A percentile compares a stretch with the other conserved stretches of the same genome.
phyloP scores from a whole-genome alignment of 2,797 vertebrate genomes.

The Nannoperca australis region DNA sequence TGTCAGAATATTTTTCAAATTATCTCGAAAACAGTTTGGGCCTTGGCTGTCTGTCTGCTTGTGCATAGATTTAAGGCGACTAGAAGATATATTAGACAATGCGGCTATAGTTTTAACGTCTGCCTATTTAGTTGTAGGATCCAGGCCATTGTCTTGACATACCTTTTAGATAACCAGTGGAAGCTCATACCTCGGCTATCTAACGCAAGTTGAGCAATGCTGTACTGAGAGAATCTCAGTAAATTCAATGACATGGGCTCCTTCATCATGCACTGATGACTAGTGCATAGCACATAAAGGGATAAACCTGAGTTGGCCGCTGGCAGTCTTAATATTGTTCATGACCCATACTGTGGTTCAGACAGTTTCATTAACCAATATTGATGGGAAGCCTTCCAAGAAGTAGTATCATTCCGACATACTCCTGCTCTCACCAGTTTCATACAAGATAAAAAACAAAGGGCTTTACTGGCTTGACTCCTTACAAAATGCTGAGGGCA shows the following conservation, averaged over 20 bases:
- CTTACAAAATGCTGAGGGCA: background rate
- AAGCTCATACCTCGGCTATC: conserved; percentile 14
- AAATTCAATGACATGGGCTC: conserved; percentile 6
- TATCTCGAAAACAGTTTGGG: background rate
- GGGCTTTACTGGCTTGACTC: background rate
- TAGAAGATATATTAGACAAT: background rate
- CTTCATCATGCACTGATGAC: conserved; percentile 4
- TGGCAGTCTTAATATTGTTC: background rate
- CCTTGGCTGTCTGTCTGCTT: background rate
- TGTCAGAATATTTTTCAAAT: background rate
- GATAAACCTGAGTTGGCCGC: conserved; percentile 23
- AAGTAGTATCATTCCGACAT: conserved; percentile 4
- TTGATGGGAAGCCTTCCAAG: conserved; percentile 24
- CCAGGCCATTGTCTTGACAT: conserved; percentile 6
- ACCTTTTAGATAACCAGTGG: background rate
- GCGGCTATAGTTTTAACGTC: background rate
- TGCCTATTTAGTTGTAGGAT: background rate
- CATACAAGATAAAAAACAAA: conserved; percentile 5
- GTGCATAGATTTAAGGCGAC: background rate
- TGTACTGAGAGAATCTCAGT: background rate
- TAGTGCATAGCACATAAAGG: conserved; percentile 13
- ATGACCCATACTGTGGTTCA: background rate
- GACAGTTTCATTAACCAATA: conserved; percentile 26
- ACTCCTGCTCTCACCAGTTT: background rate
- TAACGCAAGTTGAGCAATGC: background rate